Evolutionary conservation across 2,888 invertebrate species (phyloP).

Genomic region (Drosophila stalkeri): DNA sequence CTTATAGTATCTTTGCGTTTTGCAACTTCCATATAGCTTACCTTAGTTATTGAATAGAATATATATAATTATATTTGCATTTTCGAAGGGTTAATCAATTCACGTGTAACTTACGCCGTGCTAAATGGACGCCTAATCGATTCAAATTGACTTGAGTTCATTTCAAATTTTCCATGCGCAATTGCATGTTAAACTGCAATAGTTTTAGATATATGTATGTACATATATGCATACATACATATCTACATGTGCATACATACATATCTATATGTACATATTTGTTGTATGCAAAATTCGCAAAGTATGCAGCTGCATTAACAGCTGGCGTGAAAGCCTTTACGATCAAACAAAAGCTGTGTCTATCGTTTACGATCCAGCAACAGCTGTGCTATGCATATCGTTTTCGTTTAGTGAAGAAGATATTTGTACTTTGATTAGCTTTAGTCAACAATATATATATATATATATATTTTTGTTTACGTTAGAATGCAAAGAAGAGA

Average conservation of each 20-base stretch:
- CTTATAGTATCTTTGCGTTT: not conserved
- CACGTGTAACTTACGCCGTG: slow-evolving; percentile 9
- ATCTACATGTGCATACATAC: too few species aligned
- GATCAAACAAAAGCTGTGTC: slow-evolving; percentile 20
- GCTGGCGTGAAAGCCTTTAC: slow-evolving; percentile 15
- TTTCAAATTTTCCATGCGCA: slow-evolving; percentile 45
- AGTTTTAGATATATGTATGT: not conserved
- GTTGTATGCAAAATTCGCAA: not conserved
- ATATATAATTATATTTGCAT: not conserved
- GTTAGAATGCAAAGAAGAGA: not conserved
- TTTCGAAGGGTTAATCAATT: slow-evolving; percentile 9
- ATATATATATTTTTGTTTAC: too few species aligned
- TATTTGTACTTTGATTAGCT: not conserved
- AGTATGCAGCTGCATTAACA: slow-evolving; percentile 16
- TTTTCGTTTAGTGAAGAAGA: slow-evolving; percentile 10
- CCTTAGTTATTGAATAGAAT: not conserved
- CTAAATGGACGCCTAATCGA: slow-evolving; percentile 8
- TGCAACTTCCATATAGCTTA: not conserved
- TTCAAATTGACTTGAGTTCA: slow-evolving; percentile 24
- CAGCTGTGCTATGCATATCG: slow-evolving; percentile 31
- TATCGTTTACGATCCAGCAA: slow-evolving; percentile 9
- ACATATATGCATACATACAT: not conserved
- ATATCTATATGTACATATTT: not conserved
- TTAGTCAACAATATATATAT: not conserved
- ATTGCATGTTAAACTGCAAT: slow-evolving; percentile 10